Percentiles rank a stretch among this genome's conserved stretches.
phyloP scores from a whole-genome alignment of 2,888 invertebrate genomes.

The Scrobipalpa costella region DNA sequence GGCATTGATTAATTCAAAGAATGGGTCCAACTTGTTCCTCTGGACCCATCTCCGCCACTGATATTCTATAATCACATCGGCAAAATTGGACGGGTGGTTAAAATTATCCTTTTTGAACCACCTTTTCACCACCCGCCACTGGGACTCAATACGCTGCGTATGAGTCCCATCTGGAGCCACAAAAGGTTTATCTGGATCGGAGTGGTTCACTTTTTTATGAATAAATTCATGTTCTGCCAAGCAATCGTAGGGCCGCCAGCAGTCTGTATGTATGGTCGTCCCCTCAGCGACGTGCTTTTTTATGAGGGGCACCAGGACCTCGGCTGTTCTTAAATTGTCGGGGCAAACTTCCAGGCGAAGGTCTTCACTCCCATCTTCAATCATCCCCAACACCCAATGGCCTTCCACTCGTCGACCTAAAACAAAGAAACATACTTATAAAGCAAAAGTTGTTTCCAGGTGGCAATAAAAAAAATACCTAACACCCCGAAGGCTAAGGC shows the following conservation, averaged over 20 bases:
- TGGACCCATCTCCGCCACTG: too few relatives aligned
- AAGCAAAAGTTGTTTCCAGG: conserved; percentile 17
- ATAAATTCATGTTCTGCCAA: conserved; percentile 34
- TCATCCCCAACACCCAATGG: conserved; percentile 32
- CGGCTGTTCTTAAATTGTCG: conserved; percentile 35
- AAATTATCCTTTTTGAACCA: conserved; percentile 24
- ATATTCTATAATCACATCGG: too few relatives aligned
- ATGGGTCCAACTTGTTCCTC: too few relatives aligned
- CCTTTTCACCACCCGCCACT: conserved; percentile 33
- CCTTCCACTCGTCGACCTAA: conserved; percentile 24
- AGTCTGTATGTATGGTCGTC: conserved; percentile 37
- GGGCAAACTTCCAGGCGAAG: conserved; percentile 42
- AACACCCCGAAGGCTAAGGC: conserved; percentile 7
- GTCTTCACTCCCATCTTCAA: conserved; percentile 40
- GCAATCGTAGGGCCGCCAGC: conserved; percentile 35
- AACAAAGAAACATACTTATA: conserved; percentile 15
- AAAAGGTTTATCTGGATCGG: conserved; percentile 33
- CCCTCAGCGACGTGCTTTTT: conserved; percentile 38
- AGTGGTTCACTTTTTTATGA: conserved; percentile 36
- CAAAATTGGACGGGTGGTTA: conserved; percentile 27
- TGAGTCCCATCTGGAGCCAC: conserved; percentile 38
- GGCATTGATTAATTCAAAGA: too few relatives aligned
- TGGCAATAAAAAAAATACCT: conserved; percentile 1
- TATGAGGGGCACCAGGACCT: conserved; percentile 38
- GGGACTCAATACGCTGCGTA: conserved; percentile 35